Evolutionary conservation across 2,113 vertebrate genomes (phyloP).

Genomic region (Thalassoma bifasciatum): DNA sequence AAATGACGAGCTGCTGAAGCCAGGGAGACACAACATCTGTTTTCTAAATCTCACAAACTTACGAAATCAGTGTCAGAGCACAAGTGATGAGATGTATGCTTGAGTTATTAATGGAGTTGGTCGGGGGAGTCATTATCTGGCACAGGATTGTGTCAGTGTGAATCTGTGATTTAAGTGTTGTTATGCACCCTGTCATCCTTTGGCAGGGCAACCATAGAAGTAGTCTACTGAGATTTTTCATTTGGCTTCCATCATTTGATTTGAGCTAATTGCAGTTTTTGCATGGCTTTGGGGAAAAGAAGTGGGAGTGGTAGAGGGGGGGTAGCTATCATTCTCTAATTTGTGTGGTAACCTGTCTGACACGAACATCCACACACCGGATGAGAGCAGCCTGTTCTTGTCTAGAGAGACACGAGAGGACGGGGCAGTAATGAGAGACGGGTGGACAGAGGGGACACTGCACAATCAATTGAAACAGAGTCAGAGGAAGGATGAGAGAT

Average conservation of each 20-base stretch:
- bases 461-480: slow-evolving; percentile 21
- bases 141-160: slow-evolving; percentile 13
- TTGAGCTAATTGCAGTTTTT: slow-evolving; percentile 47
- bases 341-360: slow-evolving; percentile 40
- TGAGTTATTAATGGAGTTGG: slow-evolving; percentile 45
- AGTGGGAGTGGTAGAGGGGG: neutral
- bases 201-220: slow-evolving; percentile 10
- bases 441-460: slow-evolving; percentile 4
- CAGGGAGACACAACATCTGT: slow-evolving; percentile 10
- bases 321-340: slow-evolving; percentile 34
- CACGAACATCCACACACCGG: slow-evolving; percentile 8
- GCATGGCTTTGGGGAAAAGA: slow-evolving; percentile 21
- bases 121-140: slow-evolving; percentile 40
- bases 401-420: slow-evolving; percentile 11
- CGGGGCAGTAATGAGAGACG: slow-evolving; percentile 18
- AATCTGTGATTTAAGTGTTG: slow-evolving; percentile 31
- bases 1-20: slow-evolving; percentile 13
- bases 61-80: slow-evolving; percentile 10
- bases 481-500: slow-evolving; percentile 19
- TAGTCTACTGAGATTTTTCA: slow-evolving; percentile 35
- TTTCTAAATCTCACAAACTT: slow-evolving; percentile 35
- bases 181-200: slow-evolving; percentile 39
- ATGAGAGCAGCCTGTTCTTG: slow-evolving; percentile 31
- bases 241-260: slow-evolving; percentile 43
- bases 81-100: slow-evolving; percentile 17